Evolutionary conservation across 2,113 vertebrate genomes (phyloP).

Genomic region (Mormoops blainvillei): DNA sequence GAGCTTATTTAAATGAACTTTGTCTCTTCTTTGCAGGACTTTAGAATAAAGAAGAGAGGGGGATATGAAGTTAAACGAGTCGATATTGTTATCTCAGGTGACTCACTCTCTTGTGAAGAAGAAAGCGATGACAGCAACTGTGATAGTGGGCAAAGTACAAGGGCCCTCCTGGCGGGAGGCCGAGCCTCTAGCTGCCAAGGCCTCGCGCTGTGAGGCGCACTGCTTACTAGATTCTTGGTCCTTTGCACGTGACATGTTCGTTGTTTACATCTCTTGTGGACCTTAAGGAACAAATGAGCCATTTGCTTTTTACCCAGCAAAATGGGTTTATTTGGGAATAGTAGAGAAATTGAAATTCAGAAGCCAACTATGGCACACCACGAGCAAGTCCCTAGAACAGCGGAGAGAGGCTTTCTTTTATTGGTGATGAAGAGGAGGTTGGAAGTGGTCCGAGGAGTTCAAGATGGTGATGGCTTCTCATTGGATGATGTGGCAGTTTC

Average conservation of each 20-base stretch:
- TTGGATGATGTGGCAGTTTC: not conserved
- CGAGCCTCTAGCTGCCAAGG: not conserved
- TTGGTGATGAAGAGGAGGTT: not conserved
- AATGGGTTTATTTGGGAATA: not conserved
- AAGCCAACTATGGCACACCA: not conserved
- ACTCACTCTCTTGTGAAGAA: not conserved
- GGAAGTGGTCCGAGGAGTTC: not conserved
- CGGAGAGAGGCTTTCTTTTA: not conserved
- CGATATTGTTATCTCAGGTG: not conserved
- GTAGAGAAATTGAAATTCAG: not conserved
- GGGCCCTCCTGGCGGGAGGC: not conserved
- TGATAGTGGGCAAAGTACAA: not conserved
- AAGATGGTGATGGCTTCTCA: not conserved
- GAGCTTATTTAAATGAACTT: not conserved
- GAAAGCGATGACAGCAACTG: not conserved
- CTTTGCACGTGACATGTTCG: not conserved
- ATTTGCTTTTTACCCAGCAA: not conserved
- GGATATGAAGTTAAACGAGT: not conserved
- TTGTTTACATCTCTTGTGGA: not conserved
- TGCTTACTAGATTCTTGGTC: not conserved
- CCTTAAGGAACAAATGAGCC: not conserved
- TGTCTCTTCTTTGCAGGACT: not conserved
- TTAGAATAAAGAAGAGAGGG: not conserved
- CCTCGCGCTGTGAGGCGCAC: rapidly evolving
- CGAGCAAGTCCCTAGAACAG: not conserved